These are phyloP conservation scores for Psittacula cyanocephala DNA, from an alignment of 2,113 vertebrate species.

Conservation along the genomic window DNA sequence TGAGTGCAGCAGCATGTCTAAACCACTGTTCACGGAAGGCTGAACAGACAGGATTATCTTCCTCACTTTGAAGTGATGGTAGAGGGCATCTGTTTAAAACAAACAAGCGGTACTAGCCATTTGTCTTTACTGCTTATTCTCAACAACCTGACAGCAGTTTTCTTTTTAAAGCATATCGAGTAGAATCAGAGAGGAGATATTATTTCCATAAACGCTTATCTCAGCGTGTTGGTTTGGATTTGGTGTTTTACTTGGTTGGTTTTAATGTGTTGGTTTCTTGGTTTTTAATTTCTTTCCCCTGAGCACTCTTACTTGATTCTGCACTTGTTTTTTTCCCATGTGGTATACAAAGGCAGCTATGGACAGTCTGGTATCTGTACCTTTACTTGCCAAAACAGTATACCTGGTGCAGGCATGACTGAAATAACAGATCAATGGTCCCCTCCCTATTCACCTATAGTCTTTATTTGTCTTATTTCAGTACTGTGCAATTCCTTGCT, in stretches of 20 bases:
- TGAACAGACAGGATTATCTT: background rate
- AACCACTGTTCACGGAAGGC: background rate
- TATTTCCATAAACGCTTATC: background rate
- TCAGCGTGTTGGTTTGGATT: background rate
- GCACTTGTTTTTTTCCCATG: background rate
- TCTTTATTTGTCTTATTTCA: background rate
- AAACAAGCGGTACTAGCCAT: background rate
- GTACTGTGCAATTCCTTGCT: background rate
- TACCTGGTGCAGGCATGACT: background rate
- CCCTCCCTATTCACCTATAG: background rate
- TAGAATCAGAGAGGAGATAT: background rate
- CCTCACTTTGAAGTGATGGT: background rate
- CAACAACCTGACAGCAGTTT: background rate
- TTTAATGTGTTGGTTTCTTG: background rate
- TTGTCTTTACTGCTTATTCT: background rate
- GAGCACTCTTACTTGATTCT: background rate
- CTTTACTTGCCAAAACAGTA: background rate
- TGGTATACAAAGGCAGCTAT: background rate
- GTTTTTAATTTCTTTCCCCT: accelerated
- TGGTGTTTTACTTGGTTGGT: background rate
- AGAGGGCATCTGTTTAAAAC: background rate
- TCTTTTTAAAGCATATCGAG: background rate
- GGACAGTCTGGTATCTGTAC: background rate
- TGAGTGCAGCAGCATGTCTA: background rate
- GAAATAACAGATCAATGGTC: background rate